These are phyloP conservation scores for Astatoreochromis straeleni DNA, from an alignment of 2,113 vertebrate species.

Conservation along the genomic window DNA sequence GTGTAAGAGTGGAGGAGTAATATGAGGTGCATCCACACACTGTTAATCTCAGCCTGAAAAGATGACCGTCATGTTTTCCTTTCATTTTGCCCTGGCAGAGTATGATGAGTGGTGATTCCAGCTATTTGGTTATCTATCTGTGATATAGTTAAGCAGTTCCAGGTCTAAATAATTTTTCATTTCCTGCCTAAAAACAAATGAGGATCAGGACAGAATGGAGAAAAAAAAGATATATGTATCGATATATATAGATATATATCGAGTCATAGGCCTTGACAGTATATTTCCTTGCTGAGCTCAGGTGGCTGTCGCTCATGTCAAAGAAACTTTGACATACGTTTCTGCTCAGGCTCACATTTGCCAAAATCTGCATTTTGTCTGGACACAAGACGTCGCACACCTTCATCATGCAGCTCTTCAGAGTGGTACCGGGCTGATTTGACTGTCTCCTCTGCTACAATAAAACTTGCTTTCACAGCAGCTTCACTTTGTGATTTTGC, in stretches of 20 bases:
- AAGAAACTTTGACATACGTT: background rate
- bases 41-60: background rate
- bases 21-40: background rate
- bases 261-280: background rate
- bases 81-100: background rate
- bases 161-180: background rate
- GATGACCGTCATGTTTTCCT: background rate
- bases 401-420: background rate
- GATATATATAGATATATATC: background rate
- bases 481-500: background rate
- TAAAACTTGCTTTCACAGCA: background rate
- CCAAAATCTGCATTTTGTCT: background rate
- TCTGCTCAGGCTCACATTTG: background rate
- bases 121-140: background rate
- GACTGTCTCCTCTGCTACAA: background rate
- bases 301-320: background rate
- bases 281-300: background rate
- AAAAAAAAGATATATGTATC: background rate
- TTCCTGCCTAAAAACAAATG: background rate
- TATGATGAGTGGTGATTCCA: background rate
- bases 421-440: background rate
- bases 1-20: constrained; percentile 46
- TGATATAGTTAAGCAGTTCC: background rate
- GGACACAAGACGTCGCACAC: background rate
- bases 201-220: background rate